Evolutionary conservation across 1,140 invertebrate genomes (phyloP), one percentile per base, ranked within the genome.

Genomic region (Drosophila mayri): DNA sequence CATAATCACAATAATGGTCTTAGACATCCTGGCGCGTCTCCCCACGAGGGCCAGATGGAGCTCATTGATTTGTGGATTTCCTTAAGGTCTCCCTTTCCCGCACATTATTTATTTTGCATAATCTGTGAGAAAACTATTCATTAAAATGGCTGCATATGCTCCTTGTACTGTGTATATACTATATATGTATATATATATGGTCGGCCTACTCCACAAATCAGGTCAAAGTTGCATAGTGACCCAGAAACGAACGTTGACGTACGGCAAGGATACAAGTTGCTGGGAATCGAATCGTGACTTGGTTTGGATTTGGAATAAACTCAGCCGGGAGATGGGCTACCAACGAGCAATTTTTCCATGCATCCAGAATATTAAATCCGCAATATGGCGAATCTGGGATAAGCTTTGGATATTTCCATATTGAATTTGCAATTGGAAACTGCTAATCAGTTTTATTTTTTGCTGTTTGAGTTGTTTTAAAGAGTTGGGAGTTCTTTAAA

Each of bases 141-240:
- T 22, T 50, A 55, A 44, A 10, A 14, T 8, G 9, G n/a, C 25
- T 47, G 54, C 28, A 52, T 72, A 63, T 54, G 38, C 25, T 22
- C n/a, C 55, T 18, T 41, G 35, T 72, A 37, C 28, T 22, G 12
- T 5, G 4, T 50, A 20, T 37, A 58, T 20, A 47, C 7, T 25
- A 52, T 46, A 54, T n/a, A 9, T 43, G 20, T 35, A 41, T 40
- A 58, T 37, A 52, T 35, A 22, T 54, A 25, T n/a, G 10, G 46
- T 41, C 49, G 49, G 52, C 47, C 65, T 59, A 81, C 55, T 82
- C 61, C 57, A 57, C 66, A 71, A 87, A 90, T 87, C 80, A 82
- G 84, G 84, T 87, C 84, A 87, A 83, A 78, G 73, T 88, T 88
- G 85, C 84, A 85, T 68, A 78, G 65, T 80, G 84, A 87, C 84